Conservation (phyloP, 2,888 invertebrate species). For the Limnephilus rhombicus region DNA sequence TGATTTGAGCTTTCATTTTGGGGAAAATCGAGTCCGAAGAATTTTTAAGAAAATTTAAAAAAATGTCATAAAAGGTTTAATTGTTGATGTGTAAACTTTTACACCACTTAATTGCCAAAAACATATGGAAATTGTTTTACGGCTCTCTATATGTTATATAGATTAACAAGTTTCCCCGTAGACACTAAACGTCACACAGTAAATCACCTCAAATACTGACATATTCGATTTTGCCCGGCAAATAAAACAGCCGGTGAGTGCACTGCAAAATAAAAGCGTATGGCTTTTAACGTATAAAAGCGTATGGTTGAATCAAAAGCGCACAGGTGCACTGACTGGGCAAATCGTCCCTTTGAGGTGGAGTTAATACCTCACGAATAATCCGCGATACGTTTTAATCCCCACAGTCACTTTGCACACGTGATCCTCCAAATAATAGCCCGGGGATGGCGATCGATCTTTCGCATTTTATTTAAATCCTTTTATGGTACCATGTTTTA, state of each 20-base stretch:
- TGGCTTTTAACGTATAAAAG: neutral
- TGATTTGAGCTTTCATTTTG: no score
- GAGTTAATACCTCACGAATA: neutral
- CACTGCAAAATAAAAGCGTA: neutral
- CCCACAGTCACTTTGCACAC: constrained; percentile 8
- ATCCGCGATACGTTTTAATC: constrained; percentile 22
- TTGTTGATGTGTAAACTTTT: no score
- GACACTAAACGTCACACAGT: neutral
- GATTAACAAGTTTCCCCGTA: neutral
- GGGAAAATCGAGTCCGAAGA: no score
- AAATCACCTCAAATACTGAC: neutral
- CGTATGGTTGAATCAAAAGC: neutral
- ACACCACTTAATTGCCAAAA: no score
- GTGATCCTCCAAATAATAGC: constrained; percentile 14
- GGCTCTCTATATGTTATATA: no score
- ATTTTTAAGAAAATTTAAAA: no score
- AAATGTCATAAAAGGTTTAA: no score
- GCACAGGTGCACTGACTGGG: neutral
- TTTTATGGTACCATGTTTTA: neutral
- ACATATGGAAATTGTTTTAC: no score
- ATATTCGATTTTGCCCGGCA: neutral
- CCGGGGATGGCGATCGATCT: neutral
- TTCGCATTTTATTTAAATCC: neutral
- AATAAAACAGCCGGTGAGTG: neutral
- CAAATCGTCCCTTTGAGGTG: neutral